Evolutionary conservation across 2,888 invertebrate genomes (phyloP).

Genomic region (Hydrotaea diabolus): DNA sequence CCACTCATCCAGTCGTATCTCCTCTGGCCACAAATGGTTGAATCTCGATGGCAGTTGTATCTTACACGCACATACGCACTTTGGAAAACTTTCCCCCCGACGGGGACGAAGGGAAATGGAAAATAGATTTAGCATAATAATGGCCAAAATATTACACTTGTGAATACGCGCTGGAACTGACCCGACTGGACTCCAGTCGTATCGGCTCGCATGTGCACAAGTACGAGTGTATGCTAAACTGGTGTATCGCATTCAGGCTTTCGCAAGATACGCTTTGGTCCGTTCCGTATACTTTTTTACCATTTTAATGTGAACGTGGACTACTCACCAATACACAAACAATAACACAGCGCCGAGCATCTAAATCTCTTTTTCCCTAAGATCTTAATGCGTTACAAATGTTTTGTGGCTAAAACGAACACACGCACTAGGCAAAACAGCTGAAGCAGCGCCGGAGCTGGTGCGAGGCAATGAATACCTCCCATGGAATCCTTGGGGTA

Average conservation of each 20-base stretch:
- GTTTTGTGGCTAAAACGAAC: slow-evolving; percentile 30
- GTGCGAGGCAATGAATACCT: slow-evolving; percentile 33
- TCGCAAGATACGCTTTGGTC: background rate
- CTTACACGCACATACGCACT: slow-evolving; percentile 47
- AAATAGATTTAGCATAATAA: slow-evolving; percentile 64
- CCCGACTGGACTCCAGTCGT: background rate
- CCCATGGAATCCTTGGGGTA: slow-evolving; percentile 76
- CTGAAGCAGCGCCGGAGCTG: background rate
- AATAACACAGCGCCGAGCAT: background rate
- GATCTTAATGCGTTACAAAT: slow-evolving; percentile 50
- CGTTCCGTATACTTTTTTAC: slow-evolving; percentile 29
- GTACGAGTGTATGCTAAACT: slow-evolving; percentile 54
- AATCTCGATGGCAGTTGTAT: too few species aligned
- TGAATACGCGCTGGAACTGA: background rate
- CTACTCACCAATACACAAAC: too few species aligned
- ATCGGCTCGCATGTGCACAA: background rate
- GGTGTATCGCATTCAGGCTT: background rate
- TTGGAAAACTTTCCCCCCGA: slow-evolving; percentile 21
- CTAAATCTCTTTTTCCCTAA: slow-evolving; percentile 33
- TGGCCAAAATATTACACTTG: slow-evolving; percentile 48
- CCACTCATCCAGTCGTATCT: background rate
- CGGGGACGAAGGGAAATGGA: slow-evolving; percentile 18
- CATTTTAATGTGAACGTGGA: slow-evolving; percentile 39
- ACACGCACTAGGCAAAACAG: background rate
- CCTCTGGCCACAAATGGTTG: background rate